A percentile compares a stretch with the other conserved stretches of the same genome.
phyloP scores from a whole-genome alignment of 2,888 invertebrate species.

The Apodemia duryi region DNA sequence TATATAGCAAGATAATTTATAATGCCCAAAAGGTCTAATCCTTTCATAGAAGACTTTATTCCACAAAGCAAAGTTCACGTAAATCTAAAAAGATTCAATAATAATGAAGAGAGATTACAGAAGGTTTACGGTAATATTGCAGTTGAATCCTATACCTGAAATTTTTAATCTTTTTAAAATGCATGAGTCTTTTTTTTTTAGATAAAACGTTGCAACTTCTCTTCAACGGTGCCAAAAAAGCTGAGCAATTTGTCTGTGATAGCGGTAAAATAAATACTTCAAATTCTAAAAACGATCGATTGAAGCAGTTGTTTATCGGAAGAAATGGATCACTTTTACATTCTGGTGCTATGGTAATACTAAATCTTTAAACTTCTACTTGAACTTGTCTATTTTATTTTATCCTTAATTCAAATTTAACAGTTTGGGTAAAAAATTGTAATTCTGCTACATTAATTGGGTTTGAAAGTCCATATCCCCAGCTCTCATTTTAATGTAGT shows the following conservation, averaged over 20 bases:
- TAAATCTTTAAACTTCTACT: not conserved
- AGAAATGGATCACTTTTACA: conserved; percentile 55
- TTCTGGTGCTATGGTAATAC: conserved; percentile 48
- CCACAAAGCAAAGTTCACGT: conserved; percentile 68
- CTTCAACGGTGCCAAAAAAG: conserved; percentile 59
- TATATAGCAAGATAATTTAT: too few relatives aligned
- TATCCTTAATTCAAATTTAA: too few relatives aligned
- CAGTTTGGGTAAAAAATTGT: too few relatives aligned
- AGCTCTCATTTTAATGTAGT: too few relatives aligned
- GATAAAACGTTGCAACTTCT: conserved; percentile 62
- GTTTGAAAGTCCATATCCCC: too few relatives aligned
- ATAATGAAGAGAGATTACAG: conserved; percentile 59
- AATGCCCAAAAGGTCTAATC: conserved; percentile 69
- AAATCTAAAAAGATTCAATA: conserved; percentile 63
- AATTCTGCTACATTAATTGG: too few relatives aligned
- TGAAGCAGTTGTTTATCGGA: conserved; percentile 63
- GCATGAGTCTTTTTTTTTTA: conserved; percentile 30
- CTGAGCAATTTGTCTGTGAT: conserved; percentile 22
- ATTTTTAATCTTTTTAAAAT: not conserved
- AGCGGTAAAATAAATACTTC: conserved; percentile 21
- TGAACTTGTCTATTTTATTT: not conserved
- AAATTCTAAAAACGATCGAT: conserved; percentile 44
- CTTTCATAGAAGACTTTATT: conserved; percentile 60
- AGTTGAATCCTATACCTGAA: not conserved
- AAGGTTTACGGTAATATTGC: conserved; percentile 58